phyloP scores from a whole-genome alignment of 2,113 vertebrate species.

The Sceloporus undulatus region DNA sequence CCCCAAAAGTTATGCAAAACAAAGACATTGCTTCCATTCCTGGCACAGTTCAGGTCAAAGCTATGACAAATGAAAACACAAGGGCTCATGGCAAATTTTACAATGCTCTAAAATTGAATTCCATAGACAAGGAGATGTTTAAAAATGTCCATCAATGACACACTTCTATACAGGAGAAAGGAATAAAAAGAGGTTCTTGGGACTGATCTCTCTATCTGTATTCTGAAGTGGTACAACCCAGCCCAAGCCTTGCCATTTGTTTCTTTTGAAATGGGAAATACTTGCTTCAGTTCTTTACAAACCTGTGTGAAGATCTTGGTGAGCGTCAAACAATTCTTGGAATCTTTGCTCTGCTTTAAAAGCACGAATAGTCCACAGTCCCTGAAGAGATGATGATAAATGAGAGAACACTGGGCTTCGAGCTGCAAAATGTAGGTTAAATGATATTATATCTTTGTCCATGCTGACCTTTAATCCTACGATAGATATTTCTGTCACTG shows the following conservation, averaged over 20 bases:
- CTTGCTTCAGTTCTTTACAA: slow-evolving; percentile 56
- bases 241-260: background rate
- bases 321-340: slow-evolving; percentile 90
- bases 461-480: slow-evolving; percentile 55
- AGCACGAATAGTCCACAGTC: slow-evolving; percentile 93
- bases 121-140: too few relatives aligned
- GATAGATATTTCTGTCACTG: slow-evolving; percentile 49
- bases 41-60: background rate
- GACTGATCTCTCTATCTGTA: background rate
- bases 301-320: slow-evolving; percentile 96
- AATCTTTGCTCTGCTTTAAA: slow-evolving; percentile 89
- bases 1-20: background rate
- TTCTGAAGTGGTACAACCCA: background rate
- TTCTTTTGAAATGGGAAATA: slow-evolving; percentile 35
- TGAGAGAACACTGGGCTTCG: slow-evolving; percentile 97
- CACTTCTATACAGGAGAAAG: too few relatives aligned
- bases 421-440: slow-evolving; percentile 77
- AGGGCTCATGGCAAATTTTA: background rate
- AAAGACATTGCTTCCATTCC: background rate
- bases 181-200: too few relatives aligned
- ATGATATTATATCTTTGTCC: background rate
- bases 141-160: too few relatives aligned
- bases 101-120: background rate
- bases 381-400: slow-evolving; percentile 92
- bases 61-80: background rate